These are phyloP conservation scores for Zaprionus ornatus DNA, from an alignment of 1,140 invertebrate species.

Conservation along the genomic window DNA sequence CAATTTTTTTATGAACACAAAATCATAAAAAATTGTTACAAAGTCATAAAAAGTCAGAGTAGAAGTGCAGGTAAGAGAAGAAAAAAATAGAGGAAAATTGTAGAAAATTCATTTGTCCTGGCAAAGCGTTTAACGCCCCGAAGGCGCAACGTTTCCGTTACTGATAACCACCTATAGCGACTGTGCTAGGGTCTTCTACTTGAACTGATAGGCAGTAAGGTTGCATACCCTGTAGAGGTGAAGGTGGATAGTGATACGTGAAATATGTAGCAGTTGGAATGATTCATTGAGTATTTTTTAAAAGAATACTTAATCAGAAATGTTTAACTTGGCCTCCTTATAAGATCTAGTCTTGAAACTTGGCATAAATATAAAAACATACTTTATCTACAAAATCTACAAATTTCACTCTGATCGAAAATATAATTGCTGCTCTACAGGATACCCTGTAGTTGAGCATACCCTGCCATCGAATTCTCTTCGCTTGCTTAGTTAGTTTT, in stretches of 20 bases:
- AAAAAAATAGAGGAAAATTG: conserved; percentile 23
- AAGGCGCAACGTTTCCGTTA: conserved; percentile 60
- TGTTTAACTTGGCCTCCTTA: background rate
- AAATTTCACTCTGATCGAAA: background rate
- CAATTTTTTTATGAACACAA: conserved; percentile 57
- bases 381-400: background rate
- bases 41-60: conserved; percentile 75
- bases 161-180: conserved; percentile 63
- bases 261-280: too few species aligned
- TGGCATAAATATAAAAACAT: background rate
- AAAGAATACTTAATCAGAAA: background rate
- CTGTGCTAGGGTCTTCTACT: background rate
- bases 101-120: conserved; percentile 62
- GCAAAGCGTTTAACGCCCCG: conserved; percentile 58
- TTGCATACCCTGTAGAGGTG: conserved; percentile 18
- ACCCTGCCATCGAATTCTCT: background rate
- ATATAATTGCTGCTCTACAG: background rate
- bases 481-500: conserved; percentile 33
- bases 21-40: conserved; percentile 81
- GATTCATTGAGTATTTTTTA: background rate
- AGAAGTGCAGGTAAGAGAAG: conserved; percentile 43
- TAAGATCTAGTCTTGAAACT: background rate
- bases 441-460: background rate
- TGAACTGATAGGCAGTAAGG: conserved; percentile 4
- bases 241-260: too few species aligned